Percentiles rank a stretch among this genome's conserved stretches.
Evolutionary conservation across 2,113 vertebrate species (phyloP).

Genomic region (Ctenodactylus gundi): DNA sequence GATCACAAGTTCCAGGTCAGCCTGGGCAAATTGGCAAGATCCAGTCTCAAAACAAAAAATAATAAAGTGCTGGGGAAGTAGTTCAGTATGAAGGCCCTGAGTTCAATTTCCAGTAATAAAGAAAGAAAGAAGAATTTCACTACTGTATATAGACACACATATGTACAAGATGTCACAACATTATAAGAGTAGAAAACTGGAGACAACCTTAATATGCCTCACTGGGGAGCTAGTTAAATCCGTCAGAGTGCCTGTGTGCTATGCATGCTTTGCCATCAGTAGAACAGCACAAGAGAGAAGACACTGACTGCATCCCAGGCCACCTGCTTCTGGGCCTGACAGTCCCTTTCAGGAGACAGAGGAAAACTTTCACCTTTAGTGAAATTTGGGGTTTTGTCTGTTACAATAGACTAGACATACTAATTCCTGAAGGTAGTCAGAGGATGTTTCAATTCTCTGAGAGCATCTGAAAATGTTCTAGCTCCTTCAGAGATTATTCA

Average conservation of each 20-base stretch:
- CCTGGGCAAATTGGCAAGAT: not conserved
- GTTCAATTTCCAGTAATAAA: not conserved
- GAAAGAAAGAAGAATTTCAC: not conserved
- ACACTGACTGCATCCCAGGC: not conserved
- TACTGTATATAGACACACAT: not conserved
- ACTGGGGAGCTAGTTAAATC: not conserved
- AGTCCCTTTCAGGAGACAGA: not conserved
- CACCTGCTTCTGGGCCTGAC: not conserved
- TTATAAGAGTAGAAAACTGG: not conserved
- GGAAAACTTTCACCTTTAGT: not conserved
- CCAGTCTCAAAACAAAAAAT: not conserved
- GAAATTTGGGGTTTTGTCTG: not conserved
- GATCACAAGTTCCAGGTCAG: not conserved
- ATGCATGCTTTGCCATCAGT: not conserved
- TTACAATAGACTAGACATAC: not conserved
- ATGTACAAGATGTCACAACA: not conserved
- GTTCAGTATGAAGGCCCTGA: not conserved
- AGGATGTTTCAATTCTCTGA: not conserved
- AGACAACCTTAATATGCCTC: not conserved
- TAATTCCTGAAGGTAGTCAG: not conserved
- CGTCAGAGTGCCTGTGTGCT: fast-evolving
- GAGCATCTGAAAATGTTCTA: not conserved
- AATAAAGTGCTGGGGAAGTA: no score
- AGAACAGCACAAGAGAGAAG: not conserved
- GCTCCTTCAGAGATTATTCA: not conserved